Conservation (phyloP, 2,888 invertebrate genomes). For the Drosophila crucigera region DNA sequence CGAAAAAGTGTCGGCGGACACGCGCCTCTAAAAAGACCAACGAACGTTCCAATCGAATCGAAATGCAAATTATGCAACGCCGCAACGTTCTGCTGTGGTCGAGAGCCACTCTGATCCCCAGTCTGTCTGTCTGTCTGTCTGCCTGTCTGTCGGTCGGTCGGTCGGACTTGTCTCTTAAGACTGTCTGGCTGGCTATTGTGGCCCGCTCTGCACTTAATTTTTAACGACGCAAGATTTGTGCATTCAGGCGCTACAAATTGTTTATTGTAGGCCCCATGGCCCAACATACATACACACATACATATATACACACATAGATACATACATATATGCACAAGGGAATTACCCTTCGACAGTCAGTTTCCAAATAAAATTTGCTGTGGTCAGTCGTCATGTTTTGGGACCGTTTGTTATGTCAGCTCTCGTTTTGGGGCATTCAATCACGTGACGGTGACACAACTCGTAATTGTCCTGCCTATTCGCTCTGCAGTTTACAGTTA, state of each 20-base stretch:
- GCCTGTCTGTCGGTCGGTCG: neutral
- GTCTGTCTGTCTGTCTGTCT: conserved; percentile 8
- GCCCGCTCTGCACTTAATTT: conserved; percentile 70
- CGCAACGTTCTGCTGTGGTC: conserved; percentile 42
- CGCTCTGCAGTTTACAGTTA: conserved; percentile 41
- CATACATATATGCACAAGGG: conserved; percentile 25
- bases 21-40: conserved; percentile 79
- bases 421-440: conserved; percentile 45
- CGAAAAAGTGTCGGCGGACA: conserved; percentile 84
- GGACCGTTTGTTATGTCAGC: conserved; percentile 10
- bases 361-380: conserved; percentile 70
- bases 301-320: neutral
- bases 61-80: conserved; percentile 84
- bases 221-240: conserved; percentile 79
- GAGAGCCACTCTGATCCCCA: conserved; percentile 24
- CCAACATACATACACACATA: conserved; percentile 13
- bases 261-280: conserved; percentile 73
- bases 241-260: conserved; percentile 81
- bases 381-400: conserved; percentile 59
- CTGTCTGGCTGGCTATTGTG: conserved; percentile 7
- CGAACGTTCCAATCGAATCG: conserved; percentile 83
- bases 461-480: conserved; percentile 29
- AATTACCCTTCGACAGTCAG: conserved; percentile 41
- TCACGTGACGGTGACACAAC: conserved; percentile 54
- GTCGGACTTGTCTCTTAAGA: conserved; percentile 17